Evolutionary conservation across 2,797 vertebrate species (phyloP).

Genomic region (Lacerta agilis): DNA sequence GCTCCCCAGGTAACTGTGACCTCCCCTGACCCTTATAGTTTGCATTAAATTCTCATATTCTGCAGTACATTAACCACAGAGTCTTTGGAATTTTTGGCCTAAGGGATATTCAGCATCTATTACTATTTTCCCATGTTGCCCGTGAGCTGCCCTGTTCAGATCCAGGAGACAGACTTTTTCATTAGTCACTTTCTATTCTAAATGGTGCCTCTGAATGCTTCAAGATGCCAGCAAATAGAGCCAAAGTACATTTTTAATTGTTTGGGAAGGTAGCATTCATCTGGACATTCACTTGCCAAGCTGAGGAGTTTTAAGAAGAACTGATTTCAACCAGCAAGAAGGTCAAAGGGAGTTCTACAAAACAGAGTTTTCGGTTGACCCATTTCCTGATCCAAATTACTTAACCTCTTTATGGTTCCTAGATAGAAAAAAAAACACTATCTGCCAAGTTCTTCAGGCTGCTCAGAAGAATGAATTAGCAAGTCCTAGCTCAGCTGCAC

Average conservation of each 20-base stretch:
- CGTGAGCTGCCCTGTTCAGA: conserved; percentile 4
- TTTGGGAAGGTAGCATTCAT: background rate
- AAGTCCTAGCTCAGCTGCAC: background rate
- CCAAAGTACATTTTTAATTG: conserved; percentile 24
- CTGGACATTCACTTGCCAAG: background rate
- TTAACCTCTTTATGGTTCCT: conserved; percentile 5
- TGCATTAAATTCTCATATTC: conserved; percentile 45
- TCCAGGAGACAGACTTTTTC: conserved; percentile 31
- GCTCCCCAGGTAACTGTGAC: conserved; percentile 34
- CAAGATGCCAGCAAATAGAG: conserved; percentile 44
- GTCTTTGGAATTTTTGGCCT: conserved; percentile 6
- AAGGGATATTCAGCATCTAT: conserved; percentile 34
- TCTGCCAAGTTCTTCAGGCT: background rate
- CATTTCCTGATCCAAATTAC: conserved; percentile 8
- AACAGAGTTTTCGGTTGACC: background rate
- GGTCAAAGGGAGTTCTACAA: background rate
- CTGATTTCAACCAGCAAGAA: background rate
- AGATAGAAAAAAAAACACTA: background rate
- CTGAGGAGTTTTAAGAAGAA: background rate
- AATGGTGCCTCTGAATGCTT: conserved; percentile 50
- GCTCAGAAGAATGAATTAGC: background rate
- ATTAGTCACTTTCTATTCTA: conserved; percentile 22
- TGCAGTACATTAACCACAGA: conserved; percentile 40
- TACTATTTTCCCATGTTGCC: background rate
- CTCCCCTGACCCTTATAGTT: conserved; percentile 45